These are phyloP conservation scores for Vireo altiloquus DNA, from an alignment of 2,113 vertebrate genomes.

Conservation along the genomic window DNA sequence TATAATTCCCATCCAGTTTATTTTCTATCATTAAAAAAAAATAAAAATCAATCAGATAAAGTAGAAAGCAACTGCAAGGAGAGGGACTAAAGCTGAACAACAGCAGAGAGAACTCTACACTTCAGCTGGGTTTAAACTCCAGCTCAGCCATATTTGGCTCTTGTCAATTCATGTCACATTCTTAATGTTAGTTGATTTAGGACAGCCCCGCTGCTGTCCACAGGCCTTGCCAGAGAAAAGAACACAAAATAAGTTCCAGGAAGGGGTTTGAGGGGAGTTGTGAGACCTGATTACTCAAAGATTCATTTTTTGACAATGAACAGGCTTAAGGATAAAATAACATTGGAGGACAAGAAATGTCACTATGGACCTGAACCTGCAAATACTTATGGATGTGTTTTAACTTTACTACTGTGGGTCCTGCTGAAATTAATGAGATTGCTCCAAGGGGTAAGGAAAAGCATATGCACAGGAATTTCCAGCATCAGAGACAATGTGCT, in stretches of 20 bases:
- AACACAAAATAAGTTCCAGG: slow-evolving; percentile 56
- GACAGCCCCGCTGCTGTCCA: slow-evolving; percentile 56
- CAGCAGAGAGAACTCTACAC: not conserved
- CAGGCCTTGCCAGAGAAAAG: slow-evolving; percentile 50
- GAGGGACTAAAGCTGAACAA: not conserved
- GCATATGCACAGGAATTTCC: slow-evolving; percentile 48
- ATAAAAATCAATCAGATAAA: not conserved
- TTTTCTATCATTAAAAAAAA: not conserved
- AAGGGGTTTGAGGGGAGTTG: slow-evolving; percentile 31
- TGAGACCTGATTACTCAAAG: slow-evolving; percentile 52
- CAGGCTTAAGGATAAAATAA: slow-evolving; percentile 57
- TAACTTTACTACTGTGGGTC: slow-evolving; percentile 62
- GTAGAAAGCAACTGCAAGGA: not conserved
- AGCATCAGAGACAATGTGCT: slow-evolving; percentile 3
- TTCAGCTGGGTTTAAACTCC: slow-evolving; percentile 17
- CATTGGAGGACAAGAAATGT: not conserved
- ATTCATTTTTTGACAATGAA: slow-evolving; percentile 52
- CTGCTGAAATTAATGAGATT: slow-evolving; percentile 58
- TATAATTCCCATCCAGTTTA: not conserved
- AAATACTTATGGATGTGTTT: slow-evolving; percentile 54
- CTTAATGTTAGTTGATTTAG: slow-evolving; percentile 60
- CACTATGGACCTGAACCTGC: slow-evolving; percentile 39
- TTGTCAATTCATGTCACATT: slow-evolving; percentile 48
- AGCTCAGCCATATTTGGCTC: slow-evolving; percentile 45
- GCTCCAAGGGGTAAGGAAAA: slow-evolving; percentile 56